Conservation (phyloP, 2,113 vertebrate genomes). For the Pithys albifrons region DNA sequence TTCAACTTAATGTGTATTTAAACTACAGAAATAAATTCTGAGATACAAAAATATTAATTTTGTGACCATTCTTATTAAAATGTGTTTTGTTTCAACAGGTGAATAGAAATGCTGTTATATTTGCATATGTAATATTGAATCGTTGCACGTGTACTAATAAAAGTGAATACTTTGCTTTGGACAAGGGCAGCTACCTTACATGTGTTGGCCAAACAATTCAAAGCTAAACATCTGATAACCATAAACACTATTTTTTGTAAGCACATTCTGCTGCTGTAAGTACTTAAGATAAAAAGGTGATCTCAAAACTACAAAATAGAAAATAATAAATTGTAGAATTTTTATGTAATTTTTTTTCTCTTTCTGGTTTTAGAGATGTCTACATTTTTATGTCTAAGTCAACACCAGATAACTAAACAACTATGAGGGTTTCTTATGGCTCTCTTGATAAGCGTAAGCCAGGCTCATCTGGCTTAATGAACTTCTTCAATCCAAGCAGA, state of each 20-base stretch:
- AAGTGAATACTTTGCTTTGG: background rate
- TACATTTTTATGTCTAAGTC: background rate
- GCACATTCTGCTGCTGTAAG: background rate
- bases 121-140: background rate
- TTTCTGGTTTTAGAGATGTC: background rate
- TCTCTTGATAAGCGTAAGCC: background rate
- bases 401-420: background rate
- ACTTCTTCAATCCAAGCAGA: background rate
- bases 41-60: background rate
- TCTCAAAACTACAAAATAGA: background rate
- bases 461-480: conserved; percentile 3
- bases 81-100: background rate
- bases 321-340: background rate
- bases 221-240: background rate
- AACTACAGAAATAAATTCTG: background rate
- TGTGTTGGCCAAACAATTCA: background rate
- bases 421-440: background rate
- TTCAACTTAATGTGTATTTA: background rate
- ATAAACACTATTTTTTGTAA: background rate
- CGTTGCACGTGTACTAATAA: background rate
- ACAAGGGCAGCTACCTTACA: background rate
- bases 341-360: background rate
- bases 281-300: background rate
- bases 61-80: background rate
- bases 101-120: background rate